These are phyloP conservation scores for Benitochromis conjunctus DNA, from an alignment of 2,113 vertebrate species.

Conservation along the genomic window DNA sequence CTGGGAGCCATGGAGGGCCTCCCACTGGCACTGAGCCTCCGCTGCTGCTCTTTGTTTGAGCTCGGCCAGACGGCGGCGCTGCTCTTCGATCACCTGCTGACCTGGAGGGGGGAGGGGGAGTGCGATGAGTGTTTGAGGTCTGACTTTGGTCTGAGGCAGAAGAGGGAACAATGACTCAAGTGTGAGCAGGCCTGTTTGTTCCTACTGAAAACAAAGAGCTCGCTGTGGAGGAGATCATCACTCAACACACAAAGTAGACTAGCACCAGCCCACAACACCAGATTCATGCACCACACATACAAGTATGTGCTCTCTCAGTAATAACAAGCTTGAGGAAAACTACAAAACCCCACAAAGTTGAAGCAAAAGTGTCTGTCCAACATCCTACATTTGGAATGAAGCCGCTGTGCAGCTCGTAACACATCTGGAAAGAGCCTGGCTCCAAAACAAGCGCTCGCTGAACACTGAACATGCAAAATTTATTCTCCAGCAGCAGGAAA, in stretches of 20 bases:
- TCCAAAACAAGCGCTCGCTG: not conserved
- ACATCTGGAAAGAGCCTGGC: not conserved
- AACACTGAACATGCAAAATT: conserved; percentile 51
- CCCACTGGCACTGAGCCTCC: conserved; percentile 95
- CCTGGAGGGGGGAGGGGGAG: conserved; percentile 67
- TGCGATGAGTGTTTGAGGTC: not conserved
- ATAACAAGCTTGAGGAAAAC: conserved; percentile 14
- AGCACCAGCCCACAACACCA: not conserved
- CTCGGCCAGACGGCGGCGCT: conserved; percentile 87
- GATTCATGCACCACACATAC: conserved; percentile 33
- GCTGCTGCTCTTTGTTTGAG: conserved; percentile 89
- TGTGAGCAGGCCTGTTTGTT: not conserved
- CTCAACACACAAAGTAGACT: not conserved
- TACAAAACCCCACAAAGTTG: not conserved
- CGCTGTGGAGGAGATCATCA: not conserved
- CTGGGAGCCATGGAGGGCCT: conserved; percentile 81
- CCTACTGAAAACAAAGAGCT: not conserved
- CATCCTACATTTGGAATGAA: not conserved
- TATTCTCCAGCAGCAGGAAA: conserved; percentile 20
- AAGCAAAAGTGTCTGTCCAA: not conserved
- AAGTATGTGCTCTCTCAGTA: conserved; percentile 16
- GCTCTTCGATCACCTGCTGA: conserved; percentile 94
- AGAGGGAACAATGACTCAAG: not conserved
- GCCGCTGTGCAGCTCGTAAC: not conserved
- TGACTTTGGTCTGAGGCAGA: not conserved